Evolutionary conservation across 1,140 invertebrate species (phyloP).

Genomic region (Sesamia nonagrioides): DNA sequence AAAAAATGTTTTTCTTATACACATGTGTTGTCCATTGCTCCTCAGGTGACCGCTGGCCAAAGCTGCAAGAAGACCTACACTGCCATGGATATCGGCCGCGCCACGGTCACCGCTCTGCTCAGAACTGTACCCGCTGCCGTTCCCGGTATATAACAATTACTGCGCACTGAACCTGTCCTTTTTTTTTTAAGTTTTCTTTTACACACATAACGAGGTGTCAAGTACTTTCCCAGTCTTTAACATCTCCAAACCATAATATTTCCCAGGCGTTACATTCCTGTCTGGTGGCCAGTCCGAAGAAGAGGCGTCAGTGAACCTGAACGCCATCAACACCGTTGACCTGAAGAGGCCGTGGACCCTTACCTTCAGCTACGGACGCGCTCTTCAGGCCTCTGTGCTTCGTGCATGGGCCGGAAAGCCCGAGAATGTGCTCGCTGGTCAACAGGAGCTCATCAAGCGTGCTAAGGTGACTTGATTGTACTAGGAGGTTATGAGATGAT

Average conservation of each 20-base stretch:
- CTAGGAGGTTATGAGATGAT: constrained; percentile 5
- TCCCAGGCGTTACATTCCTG: constrained; percentile 93
- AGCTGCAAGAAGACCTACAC: constrained; percentile 91
- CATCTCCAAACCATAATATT: not conserved
- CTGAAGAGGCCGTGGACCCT: constrained; percentile 96
- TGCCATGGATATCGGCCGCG: constrained; percentile 93
- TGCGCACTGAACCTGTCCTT: not conserved
- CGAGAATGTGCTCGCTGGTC: constrained; percentile 94
- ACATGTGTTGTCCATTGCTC: constrained; percentile 7
- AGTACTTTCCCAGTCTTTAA: not conserved
- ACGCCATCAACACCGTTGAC: constrained; percentile 95
- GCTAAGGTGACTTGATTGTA: constrained; percentile 91
- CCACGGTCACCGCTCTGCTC: constrained; percentile 95
- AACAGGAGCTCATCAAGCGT: constrained; percentile 95
- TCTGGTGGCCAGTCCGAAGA: constrained; percentile 98
- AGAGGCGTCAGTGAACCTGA: constrained; percentile 97
- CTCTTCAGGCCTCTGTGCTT: constrained; percentile 95
- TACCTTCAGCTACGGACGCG: constrained; percentile 97
- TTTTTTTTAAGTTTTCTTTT: too few species aligned
- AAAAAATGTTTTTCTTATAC: not conserved
- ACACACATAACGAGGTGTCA: too few species aligned
- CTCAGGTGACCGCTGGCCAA: constrained; percentile 93
- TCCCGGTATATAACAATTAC: constrained; percentile 86
- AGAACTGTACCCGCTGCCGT: constrained; percentile 97
- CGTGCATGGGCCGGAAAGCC: constrained; percentile 96